These are phyloP conservation scores for Scrobipalpa atriplicella DNA, from an alignment of 2,888 invertebrate species.

Conservation along the genomic window DNA sequence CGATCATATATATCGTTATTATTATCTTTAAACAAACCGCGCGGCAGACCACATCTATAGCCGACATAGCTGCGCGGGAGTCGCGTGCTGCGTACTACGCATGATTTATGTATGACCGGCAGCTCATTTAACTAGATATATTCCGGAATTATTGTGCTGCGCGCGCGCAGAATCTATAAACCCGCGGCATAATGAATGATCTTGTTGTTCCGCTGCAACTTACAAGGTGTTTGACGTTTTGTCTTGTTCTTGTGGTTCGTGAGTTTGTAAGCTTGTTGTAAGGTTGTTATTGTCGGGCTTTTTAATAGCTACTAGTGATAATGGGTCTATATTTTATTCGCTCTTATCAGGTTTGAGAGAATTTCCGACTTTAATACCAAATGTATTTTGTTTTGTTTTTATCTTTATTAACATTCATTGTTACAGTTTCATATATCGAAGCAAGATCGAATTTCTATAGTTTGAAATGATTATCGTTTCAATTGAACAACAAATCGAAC, in stretches of 20 bases:
- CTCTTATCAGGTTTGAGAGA: background rate
- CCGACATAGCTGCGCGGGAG: background rate
- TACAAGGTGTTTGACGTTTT: conserved; percentile 18
- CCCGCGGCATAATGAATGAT: conserved; percentile 34
- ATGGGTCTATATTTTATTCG: background rate
- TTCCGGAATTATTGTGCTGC: conserved; percentile 72
- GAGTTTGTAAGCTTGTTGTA: background rate
- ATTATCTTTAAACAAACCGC: conserved; percentile 12
- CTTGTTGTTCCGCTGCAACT: conserved; percentile 9
- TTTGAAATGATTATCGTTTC: background rate
- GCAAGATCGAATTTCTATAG: too few species aligned
- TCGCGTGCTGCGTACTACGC: conserved; percentile 46
- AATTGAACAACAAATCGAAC: background rate
- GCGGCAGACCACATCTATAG: background rate
- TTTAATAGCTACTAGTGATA: background rate
- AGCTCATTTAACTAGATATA: conserved; percentile 76
- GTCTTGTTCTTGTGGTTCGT: background rate
- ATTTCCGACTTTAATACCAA: background rate
- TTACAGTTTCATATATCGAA: too few species aligned
- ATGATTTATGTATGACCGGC: conserved; percentile 75
- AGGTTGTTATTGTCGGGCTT: background rate
- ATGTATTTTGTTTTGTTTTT: background rate
- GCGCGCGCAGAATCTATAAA: conserved; percentile 67
- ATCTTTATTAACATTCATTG: background rate
- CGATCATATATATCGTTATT: background rate